Evolutionary conservation across 1,140 invertebrate genomes (phyloP), one percentile per base, ranked within the genome.

Genomic region (Papilio aristodemus): DNA sequence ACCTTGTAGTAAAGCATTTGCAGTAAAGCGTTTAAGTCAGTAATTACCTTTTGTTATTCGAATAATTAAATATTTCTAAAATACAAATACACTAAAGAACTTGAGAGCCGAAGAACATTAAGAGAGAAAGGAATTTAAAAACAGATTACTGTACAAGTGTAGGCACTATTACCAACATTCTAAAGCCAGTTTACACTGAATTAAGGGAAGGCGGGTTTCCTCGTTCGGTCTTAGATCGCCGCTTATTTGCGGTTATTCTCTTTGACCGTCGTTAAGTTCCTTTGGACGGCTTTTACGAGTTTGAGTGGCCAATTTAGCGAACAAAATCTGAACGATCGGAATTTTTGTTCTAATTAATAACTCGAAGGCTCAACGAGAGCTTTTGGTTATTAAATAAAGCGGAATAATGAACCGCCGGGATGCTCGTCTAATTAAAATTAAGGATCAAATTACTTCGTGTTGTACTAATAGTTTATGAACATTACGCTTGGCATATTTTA

Each of bases 201-300:
- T 90, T 89, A 90, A 86, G 84, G 83, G 86, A 86, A 87, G 82
- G 78, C 78, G 87, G 88, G 86, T 87, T 90, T 86, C 83, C 87
- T 83, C 80, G 77, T 80, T 84, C 74, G 77, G 78, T 78, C 77
- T 82, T 82, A 88, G 81, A 89, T 90, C 83, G 85, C 80, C 81
- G 89, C 86, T 91, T 91, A 88, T 91, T 91, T 91, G 87, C 85
- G 89, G 89, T 91, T 90, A 91, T 90, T 88, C 89, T 90, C 89
- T 90, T 90, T 91, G 89, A 91, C 89, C 89, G 89, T 89, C 87
- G 87, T 91, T 91, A 91, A 88, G 85, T 86, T 90, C 85, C 85
- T 89, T 86, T 82, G 80, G 85, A 86, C 79, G 86, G 86, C 86
- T 89, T 90, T 89, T 88, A 89, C 86, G 87, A 89, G 86, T 91